Evolutionary conservation across 2,797 vertebrate species (phyloP), one percentile per base, ranked within the genome.

Genomic region (Sebastes trivittatus): DNA sequence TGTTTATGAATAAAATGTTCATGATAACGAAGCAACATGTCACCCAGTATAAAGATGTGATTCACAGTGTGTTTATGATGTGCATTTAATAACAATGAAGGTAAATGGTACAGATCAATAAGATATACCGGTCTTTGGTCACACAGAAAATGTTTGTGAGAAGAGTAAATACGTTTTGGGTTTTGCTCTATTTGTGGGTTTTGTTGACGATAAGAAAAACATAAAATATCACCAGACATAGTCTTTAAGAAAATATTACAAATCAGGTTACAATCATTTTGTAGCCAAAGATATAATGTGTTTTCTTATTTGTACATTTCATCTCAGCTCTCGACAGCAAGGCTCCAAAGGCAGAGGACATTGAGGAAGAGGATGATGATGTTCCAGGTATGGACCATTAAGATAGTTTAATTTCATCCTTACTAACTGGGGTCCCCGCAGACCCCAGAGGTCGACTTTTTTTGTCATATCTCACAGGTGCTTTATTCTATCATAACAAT

Each of bases 311-410:
- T 77, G 7, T 80, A 11, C 20, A 0, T 87, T 80, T 56, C 18
- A 1, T 94, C 90, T 3, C 75, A 99, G 98, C 97, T 94, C 97
- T 99, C 74, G 97, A 99, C 88, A 98, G 96, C 95, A 98, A 98
- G 96, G 95, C 97, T 89, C 97, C 97, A 81, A 99, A 98, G 94
- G 92, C 94, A 89, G 98, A 99, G 95, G 98, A 98, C 93, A 98
- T 98, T 77, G 98, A 99, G 90, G 98, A 99, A 90, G 97, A 98
- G 91, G 98, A 99, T 81, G 98, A 98, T 32, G 97, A 99, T 75
- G 98, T 99, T 94, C 98, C 98, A 95, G 98, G 98, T 98, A 95
- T 79, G 87, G 11, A 1, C 7, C 14, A 46, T 67, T 58, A 11
- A 11, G 61, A 56, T 60, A 46, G 54, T 67, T 7, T 22, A 65